Conservation (phyloP, 2,113 vertebrate genomes). For the Sylvilagus bachmani region DNA sequence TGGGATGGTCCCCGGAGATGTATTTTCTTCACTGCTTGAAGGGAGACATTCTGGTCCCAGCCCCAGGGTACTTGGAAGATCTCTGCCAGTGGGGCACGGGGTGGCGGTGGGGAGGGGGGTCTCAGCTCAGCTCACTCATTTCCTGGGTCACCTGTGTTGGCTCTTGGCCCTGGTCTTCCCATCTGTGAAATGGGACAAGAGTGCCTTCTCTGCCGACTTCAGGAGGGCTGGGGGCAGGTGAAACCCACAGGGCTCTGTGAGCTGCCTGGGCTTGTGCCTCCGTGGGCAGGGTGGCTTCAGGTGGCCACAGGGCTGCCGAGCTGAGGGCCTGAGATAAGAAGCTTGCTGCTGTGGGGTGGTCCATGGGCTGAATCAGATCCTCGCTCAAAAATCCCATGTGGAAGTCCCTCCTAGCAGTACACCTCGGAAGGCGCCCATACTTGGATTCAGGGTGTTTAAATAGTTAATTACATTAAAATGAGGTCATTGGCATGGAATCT, state of each 20-base stretch:
- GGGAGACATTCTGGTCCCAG: background rate
- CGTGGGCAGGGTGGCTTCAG: background rate
- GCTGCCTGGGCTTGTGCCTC: background rate
- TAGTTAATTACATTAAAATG: background rate
- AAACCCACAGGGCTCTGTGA: background rate
- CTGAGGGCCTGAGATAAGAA: background rate
- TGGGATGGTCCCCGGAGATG: background rate
- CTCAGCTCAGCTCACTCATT: background rate
- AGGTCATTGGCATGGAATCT: background rate
- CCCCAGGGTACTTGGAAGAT: background rate
- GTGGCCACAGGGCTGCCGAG: background rate
- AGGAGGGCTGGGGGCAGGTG: background rate
- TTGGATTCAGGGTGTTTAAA: background rate
- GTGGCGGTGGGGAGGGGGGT: too few relatives aligned
- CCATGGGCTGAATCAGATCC: background rate
- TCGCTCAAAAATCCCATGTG: background rate
- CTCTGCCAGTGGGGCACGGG: background rate
- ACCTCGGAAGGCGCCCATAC: background rate
- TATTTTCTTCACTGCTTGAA: background rate
- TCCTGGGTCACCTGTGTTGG: background rate
- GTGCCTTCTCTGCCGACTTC: background rate
- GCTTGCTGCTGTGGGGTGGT: background rate
- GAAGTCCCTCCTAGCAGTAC: background rate
- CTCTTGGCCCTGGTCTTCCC: background rate
- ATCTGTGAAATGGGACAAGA: conserved; percentile 1